Conservation (phyloP, 2,797 vertebrate species). For the Sebastes trivittatus region DNA sequence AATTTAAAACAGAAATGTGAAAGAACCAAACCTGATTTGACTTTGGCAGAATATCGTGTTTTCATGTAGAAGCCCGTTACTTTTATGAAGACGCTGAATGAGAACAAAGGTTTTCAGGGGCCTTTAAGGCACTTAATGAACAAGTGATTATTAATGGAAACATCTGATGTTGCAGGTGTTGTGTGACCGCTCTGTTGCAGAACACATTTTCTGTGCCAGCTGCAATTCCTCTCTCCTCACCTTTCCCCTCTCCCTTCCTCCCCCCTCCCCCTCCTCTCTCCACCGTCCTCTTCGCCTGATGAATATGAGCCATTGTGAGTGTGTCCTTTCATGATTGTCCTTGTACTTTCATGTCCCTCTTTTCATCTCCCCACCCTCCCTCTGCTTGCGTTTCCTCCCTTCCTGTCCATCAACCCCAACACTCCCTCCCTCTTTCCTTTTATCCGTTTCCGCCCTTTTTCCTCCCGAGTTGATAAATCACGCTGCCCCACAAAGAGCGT, state of each 20-base stretch:
- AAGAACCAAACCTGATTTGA: not conserved
- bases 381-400: conserved; percentile 6
- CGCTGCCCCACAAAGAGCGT: conserved; percentile 7
- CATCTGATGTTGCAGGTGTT: not conserved
- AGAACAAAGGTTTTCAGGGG: not conserved
- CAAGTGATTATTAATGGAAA: not conserved
- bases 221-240: not conserved
- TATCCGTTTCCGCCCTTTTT: conserved; percentile 24
- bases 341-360: conserved; percentile 43
- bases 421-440: conserved; percentile 26
- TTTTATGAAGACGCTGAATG: not conserved
- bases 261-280: not conserved
- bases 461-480: conserved; percentile 35
- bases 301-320: conserved; percentile 36
- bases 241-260: not conserved
- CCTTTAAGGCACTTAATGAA: not conserved
- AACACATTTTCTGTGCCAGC: not conserved
- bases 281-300: conserved; percentile 14
- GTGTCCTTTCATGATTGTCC: conserved; percentile 12
- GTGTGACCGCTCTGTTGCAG: not conserved
- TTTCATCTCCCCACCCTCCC: conserved; percentile 31
- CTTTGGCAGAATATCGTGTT: not conserved
- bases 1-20: not conserved
- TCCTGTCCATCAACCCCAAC: conserved; percentile 10
- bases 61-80: not conserved